Conservation (phyloP, 2,113 vertebrate species). For the Prinia subflava region DNA sequence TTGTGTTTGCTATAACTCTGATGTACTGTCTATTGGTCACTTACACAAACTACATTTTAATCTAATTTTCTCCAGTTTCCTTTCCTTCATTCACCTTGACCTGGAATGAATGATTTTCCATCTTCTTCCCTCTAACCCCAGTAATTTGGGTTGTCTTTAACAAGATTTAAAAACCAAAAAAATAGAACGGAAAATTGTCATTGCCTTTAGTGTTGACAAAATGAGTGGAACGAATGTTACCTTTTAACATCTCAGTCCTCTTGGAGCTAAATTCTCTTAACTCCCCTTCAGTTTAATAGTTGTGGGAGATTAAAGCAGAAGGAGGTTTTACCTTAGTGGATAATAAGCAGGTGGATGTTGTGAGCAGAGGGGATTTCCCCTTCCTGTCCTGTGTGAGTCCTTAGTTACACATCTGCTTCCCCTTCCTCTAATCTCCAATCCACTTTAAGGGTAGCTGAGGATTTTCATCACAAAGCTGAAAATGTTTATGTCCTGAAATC, state of each 20-base stretch:
- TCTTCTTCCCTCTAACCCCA: not conserved
- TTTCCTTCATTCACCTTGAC: not conserved
- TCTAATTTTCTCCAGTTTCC: not conserved
- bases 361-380: not conserved
- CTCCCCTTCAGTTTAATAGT: not conserved
- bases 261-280: not conserved
- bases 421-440: slow-evolving; percentile 30
- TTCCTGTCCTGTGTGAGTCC: not conserved
- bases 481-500: slow-evolving; percentile 19
- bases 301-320: not conserved
- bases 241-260: not conserved
- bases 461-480: not conserved
- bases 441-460: not conserved
- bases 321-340: not conserved
- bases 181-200: fast-evolving
- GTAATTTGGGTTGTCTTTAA: not conserved
- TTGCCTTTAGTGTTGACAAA: not conserved
- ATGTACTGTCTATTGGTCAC: not conserved
- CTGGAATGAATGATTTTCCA: not conserved
- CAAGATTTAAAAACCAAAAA: not conserved
- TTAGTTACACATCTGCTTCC: slow-evolving; percentile 21
- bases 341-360: not conserved
- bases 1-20: not conserved
- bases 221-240: not conserved
- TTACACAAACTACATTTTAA: not conserved